Evolutionary conservation across 2,888 invertebrate species (phyloP).

Genomic region (Rotaria magnacalcarata): DNA sequence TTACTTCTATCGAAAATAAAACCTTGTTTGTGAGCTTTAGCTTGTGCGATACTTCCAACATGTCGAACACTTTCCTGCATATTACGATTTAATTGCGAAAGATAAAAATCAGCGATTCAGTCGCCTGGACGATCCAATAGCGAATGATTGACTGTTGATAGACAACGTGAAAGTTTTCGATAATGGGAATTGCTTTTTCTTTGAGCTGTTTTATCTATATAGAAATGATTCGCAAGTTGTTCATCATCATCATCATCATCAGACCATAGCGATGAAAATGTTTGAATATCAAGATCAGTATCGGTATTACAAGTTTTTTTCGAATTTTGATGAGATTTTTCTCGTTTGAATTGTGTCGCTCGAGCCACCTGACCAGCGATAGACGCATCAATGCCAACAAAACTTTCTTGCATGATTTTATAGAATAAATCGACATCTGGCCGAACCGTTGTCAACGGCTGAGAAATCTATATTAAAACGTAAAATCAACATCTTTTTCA

Average conservation of each 20-base stretch:
- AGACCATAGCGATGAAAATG: slow-evolving; percentile 24
- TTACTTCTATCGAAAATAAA: neutral
- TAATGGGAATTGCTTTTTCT: neutral
- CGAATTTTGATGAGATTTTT: neutral
- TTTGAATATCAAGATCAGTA: slow-evolving; percentile 17
- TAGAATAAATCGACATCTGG: neutral
- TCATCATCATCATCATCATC: slow-evolving; percentile 9
- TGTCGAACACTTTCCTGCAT: slow-evolving; percentile 44
- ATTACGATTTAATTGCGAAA: slow-evolving; percentile 43
- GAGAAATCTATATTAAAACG: neutral
- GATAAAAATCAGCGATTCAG: slow-evolving; percentile 44
- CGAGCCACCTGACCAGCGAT: slow-evolving; percentile 27
- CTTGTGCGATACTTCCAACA: slow-evolving; percentile 37
- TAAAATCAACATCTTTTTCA: neutral
- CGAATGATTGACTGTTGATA: slow-evolving; percentile 33
- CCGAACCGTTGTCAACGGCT: neutral
- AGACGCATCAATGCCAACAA: slow-evolving; percentile 8
- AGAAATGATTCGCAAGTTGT: too few relatives aligned
- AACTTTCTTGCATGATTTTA: slow-evolving; percentile 14
- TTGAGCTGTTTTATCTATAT: neutral
- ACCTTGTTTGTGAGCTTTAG: slow-evolving; percentile 9
- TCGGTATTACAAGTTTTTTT: neutral
- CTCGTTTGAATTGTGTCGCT: neutral
- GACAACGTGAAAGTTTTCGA: slow-evolving; percentile 16
- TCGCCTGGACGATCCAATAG: slow-evolving; percentile 39